Evolutionary conservation across 53 echinoderm and acorn worm species (phyloP), one percentile per base, ranked within the genome.

Genomic region (Echinarachnius parma): DNA sequence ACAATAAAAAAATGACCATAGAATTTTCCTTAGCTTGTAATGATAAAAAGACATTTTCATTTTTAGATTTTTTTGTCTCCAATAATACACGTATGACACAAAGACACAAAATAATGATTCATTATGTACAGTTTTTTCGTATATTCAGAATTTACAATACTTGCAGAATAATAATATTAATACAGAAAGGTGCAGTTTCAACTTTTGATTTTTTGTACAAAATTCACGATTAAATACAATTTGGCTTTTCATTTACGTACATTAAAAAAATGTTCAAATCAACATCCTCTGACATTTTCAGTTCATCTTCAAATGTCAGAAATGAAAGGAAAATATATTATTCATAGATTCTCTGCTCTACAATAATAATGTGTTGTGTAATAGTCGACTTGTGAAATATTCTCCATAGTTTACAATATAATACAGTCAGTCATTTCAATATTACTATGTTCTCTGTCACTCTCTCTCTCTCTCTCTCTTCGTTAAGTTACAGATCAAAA

Each of bases 61-160:
- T 70, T 53, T 5, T 70, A 53, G 44, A 56, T 72, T 72, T n/a
- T n/a, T n/a, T n/a, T 72, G 28, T 72, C 56, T 72, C 44, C 70
- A 56, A 56, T 72, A 72, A 72, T 72, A 72, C 74, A 72, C 74
- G 39, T 72, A 72, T 72, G 55, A 72, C 74, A 72, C 74, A n/a
- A n/a, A 72, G 74, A 72, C 74, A 72, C 74, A 72, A 72, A 72
- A 72, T 72, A 72, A 72, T 72, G 74, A 72, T 56, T 72, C 74
- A 72, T 25, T 72, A 72, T 72, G 34, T 72, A 72, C 74, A 72
- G 35, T 72, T 72, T 72, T n/a, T n/a, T n/a, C n/a, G 74, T 72
- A 72, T 72, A 72, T 72, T 72, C 57, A 72, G 35, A 72, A 72
- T 72, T 72, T 72, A 72, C 74, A 72, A 72, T 56, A 56, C 74